Base-by-base conservation (phyloP, 2,797 vertebrate species). In the Neostethus bicornis region DNA sequence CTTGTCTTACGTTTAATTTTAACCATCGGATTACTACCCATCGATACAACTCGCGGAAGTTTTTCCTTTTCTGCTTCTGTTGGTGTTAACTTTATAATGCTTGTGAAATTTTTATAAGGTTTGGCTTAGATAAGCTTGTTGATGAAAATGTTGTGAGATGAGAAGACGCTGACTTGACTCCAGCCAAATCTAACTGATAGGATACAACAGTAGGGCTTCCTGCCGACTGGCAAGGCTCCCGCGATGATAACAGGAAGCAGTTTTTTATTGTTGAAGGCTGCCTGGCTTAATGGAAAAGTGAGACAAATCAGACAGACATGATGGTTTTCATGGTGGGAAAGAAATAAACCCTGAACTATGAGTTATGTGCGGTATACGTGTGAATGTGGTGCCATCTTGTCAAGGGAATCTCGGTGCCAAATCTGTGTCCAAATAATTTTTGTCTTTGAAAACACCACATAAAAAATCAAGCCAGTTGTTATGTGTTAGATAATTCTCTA, bases 151-250 rank as follows among this genome's bases (percentile, higher is more conserved):
- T 44, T 4, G 14, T 35, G 61, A 56, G 57, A 69, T 55, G 80
- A 84, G 79, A 74, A 80, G 54, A 60, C 61, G 26, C 14, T 52
- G 59, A 77, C 71, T 77, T 60, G 58, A 51, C 45, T 56, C 26
- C 20, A 48, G 42, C 13, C 0, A 5, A 47, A 46, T 66, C 55
- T 49, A 44, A 55, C 51, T 4, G 49, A 55, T 14, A 13, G 49
- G 46, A 50, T 43, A 39, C 20, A 12, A 28, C n/a, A 51, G 32
- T 26, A 16, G 31, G 71, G 29, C 54, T 26, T 54, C 24, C 8
- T 26, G 54, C 24, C 8, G 3, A 32, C 52, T 29, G 45, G 25
- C 19, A 58, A 52, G 5, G n/a, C 48, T 54, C 26, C 41, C 47
- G 17, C 0, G 20, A 12, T 28, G 58, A 61, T 69, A 67, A 64